These are phyloP conservation scores for Acropora yongei DNA, from an alignment of 64 coral and sea anemone species.

Conservation along the genomic window DNA sequence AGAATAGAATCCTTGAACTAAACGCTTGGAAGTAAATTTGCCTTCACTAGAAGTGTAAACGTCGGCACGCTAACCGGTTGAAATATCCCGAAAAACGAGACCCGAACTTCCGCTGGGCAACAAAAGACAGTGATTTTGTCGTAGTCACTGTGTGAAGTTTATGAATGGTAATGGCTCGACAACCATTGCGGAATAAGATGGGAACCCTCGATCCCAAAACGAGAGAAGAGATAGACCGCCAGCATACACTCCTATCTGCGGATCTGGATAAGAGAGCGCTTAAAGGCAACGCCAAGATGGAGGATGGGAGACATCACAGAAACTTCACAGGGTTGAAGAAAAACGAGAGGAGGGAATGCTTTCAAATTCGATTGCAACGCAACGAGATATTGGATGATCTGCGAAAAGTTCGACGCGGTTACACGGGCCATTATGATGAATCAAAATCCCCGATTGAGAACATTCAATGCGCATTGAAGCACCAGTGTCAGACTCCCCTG, in stretches of 20 bases:
- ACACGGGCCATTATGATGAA: constrained; percentile 75
- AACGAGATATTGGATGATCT: constrained; percentile 73
- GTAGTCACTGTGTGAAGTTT: neutral
- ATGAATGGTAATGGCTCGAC: neutral
- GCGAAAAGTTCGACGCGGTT: constrained; percentile 43
- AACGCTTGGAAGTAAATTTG: neutral
- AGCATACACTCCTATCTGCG: constrained; percentile 61
- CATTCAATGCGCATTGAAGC: constrained; percentile 63
- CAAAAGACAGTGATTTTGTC: neutral
- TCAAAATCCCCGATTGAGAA: constrained; percentile 77
- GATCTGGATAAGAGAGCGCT: constrained; percentile 73
- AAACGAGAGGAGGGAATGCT: constrained; percentile 63
- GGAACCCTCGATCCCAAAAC: constrained; percentile 33
- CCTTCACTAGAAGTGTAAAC: neutral
- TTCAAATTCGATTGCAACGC: constrained; percentile 41
- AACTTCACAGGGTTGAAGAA: constrained; percentile 53
- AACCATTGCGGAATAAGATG: neutral
- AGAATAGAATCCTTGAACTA: neutral
- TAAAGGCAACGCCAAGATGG: constrained; percentile 72
- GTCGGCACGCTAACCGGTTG: too few relatives aligned
- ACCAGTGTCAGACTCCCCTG: constrained; percentile 35
- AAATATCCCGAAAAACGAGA: too few relatives aligned
- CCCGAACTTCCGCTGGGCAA: too few relatives aligned
- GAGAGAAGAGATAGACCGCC: constrained; percentile 67
- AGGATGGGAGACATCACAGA: constrained; percentile 76